Percentiles rank a stretch among this genome's conserved stretches.
Evolutionary conservation across 2,797 vertebrate genomes (phyloP).

Genomic region (Pygocentrus nattereri): DNA sequence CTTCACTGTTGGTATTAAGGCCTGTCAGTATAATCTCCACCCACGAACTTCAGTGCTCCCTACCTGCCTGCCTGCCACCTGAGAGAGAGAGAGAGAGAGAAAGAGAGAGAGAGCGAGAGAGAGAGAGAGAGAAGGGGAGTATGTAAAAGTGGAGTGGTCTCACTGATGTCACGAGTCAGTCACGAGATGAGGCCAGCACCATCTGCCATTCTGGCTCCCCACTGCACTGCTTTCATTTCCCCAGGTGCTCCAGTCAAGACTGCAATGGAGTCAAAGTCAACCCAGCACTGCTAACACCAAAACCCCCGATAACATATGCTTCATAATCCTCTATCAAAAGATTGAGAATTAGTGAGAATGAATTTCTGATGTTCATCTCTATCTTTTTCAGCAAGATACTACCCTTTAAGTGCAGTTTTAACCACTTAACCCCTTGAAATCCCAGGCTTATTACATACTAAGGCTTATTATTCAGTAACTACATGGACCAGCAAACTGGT

Average conservation of each 20-base stretch:
- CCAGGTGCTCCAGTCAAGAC: slow-evolving; percentile 55
- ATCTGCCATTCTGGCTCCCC: slow-evolving; percentile 75
- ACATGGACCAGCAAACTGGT: no score
- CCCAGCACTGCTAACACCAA: slow-evolving; percentile 34
- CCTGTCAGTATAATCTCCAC: slow-evolving; percentile 32
- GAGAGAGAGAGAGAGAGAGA: slow-evolving; percentile 49
- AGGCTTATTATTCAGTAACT: no score
- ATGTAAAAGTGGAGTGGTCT: slow-evolving; percentile 67
- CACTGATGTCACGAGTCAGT: slow-evolving; percentile 69
- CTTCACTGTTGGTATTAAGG: slow-evolving; percentile 2
- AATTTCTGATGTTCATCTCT: not conserved
- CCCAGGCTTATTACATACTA: no score
- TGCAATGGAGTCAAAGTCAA: slow-evolving; percentile 50
- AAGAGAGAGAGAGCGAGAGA: slow-evolving; percentile 37
- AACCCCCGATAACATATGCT: not conserved
- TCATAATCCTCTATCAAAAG: not conserved
- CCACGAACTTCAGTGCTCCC: slow-evolving; percentile 23
- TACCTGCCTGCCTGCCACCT: slow-evolving; percentile 28
- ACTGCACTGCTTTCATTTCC: slow-evolving; percentile 65
- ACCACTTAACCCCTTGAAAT: not conserved
- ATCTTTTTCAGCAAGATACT: not conserved
- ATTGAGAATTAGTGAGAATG: not conserved
- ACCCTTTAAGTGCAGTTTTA: not conserved
- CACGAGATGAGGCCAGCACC: slow-evolving; percentile 65
- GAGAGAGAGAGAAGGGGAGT: slow-evolving; percentile 19